Conservation (phyloP, 2,797 vertebrate genomes). For the Parotocinclus haroldoi region DNA sequence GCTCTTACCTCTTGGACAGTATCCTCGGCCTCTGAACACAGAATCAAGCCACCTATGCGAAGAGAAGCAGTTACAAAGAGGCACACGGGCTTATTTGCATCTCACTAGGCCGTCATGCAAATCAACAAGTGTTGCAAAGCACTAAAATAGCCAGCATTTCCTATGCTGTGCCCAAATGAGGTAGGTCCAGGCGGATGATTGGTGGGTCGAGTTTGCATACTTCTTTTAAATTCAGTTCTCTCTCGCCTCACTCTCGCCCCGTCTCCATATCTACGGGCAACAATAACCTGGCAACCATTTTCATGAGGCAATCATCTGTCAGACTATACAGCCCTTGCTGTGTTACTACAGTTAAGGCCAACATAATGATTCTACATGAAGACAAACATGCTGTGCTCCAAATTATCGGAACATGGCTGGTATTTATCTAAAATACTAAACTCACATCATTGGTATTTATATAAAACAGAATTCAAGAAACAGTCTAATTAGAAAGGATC, state of each 20-base stretch:
- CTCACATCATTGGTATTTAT: no score
- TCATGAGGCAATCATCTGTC: slow-evolving; percentile 56
- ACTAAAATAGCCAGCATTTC: slow-evolving; percentile 39
- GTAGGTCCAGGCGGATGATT: slow-evolving; percentile 46
- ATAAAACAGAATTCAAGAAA: no score
- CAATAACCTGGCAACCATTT: slow-evolving; percentile 77
- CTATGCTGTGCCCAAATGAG: slow-evolving; percentile 38
- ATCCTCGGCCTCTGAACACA: slow-evolving; percentile 36
- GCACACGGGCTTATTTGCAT: slow-evolving; percentile 68
- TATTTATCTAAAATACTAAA: no score
- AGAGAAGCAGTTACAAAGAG: slow-evolving; percentile 57
- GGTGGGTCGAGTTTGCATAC: slow-evolving; percentile 38
- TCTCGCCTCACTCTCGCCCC: slow-evolving; percentile 37
- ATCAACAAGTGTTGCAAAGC: slow-evolving; percentile 56
- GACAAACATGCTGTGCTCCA: no score
- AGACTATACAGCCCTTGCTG: slow-evolving; percentile 38
- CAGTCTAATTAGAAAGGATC: no score
- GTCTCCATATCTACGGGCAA: slow-evolving; percentile 70
- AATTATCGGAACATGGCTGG: no score
- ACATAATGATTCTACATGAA: no score
- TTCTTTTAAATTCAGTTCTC: slow-evolving; percentile 35
- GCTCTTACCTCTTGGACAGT: slow-evolving; percentile 62
- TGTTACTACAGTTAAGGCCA: no score
- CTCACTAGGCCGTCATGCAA: slow-evolving; percentile 70
- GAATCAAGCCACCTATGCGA: slow-evolving; percentile 62